phyloP scores from a whole-genome alignment of 2,113 vertebrate genomes.

The Nerophis lumbriciformis region DNA sequence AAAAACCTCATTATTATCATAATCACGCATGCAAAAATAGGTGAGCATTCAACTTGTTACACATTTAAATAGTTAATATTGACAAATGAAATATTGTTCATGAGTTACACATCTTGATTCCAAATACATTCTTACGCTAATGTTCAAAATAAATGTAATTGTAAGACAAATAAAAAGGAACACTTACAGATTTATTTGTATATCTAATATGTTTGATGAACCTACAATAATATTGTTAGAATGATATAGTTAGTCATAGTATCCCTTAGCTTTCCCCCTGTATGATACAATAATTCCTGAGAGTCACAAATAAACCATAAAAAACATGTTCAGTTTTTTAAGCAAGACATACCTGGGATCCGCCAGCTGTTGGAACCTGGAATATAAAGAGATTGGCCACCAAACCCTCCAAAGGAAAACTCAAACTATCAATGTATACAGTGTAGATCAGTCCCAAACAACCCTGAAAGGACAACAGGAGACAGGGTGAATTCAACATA shows the following conservation, averaged over 20 bases:
- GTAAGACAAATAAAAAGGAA: no score
- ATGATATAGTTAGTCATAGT: no score
- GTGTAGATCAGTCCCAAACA: slow-evolving; percentile 96
- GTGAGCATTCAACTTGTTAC: not conserved
- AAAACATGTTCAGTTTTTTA: slow-evolving; percentile 26
- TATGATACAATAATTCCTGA: no score
- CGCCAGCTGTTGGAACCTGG: slow-evolving; percentile 86
- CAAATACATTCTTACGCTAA: no score
- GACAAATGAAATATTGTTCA: no score
- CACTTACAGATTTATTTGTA: no score
- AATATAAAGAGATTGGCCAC: slow-evolving; percentile 90
- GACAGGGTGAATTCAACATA: slow-evolving; percentile 1
- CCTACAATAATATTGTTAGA: no score
- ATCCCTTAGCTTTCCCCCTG: no score
- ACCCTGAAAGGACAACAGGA: slow-evolving; percentile 71
- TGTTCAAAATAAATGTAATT: no score
- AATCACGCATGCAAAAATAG: not conserved
- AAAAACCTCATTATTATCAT: not conserved
- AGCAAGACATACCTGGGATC: slow-evolving; percentile 84
- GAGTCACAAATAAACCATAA: not conserved
- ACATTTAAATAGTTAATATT: not conserved
- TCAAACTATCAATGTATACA: slow-evolving; percentile 88
- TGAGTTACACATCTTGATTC: no score
- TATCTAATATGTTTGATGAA: no score
- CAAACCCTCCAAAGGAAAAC: slow-evolving; percentile 84